A percentile compares a stretch with the other conserved stretches of the same genome.
Evolutionary conservation across 92 coral and sea anemone genomes (phyloP).

Genomic region (Montipora capitata): DNA sequence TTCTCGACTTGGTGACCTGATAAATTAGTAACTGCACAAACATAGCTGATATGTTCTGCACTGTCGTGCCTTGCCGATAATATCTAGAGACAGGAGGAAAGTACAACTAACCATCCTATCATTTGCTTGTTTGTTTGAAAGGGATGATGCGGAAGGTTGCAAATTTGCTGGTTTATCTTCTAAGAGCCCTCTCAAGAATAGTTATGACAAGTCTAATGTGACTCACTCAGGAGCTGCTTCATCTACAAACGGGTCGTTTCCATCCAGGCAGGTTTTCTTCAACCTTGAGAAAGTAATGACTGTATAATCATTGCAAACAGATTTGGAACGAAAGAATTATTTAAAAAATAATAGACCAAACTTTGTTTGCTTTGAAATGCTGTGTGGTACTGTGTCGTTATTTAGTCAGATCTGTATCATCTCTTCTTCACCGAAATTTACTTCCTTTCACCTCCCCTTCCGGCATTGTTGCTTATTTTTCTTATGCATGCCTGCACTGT

Average conservation of each 20-base stretch:
- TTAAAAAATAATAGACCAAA: too few species aligned
- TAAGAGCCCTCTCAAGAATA: neutral
- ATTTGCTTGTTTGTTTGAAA: neutral
- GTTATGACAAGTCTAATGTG: neutral
- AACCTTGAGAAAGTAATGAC: too few species aligned
- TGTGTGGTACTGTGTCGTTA: neutral
- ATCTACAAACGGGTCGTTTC: slow-evolving; percentile 20
- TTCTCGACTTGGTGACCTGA: neutral
- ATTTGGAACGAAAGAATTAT: neutral
- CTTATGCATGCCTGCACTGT: neutral
- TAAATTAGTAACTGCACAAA: neutral
- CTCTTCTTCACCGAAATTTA: too few species aligned
- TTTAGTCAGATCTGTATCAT: neutral
- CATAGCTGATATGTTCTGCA: too few species aligned
- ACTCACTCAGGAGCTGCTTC: neutral
- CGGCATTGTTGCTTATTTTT: too few species aligned
- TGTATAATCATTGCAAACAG: neutral
- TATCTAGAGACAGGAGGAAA: too few species aligned
- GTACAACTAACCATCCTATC: neutral
- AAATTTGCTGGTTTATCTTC: slow-evolving; percentile 4
- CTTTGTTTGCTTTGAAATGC: neutral
- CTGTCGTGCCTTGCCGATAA: too few species aligned
- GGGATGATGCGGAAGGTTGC: slow-evolving; percentile 26
- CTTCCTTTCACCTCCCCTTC: too few species aligned
- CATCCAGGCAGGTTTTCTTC: slow-evolving; percentile 8